Percentiles rank a stretch among this genome's conserved stretches.
phyloP scores from a whole-genome alignment of 2,113 vertebrate species.

The Amphilophus citrinellus region DNA sequence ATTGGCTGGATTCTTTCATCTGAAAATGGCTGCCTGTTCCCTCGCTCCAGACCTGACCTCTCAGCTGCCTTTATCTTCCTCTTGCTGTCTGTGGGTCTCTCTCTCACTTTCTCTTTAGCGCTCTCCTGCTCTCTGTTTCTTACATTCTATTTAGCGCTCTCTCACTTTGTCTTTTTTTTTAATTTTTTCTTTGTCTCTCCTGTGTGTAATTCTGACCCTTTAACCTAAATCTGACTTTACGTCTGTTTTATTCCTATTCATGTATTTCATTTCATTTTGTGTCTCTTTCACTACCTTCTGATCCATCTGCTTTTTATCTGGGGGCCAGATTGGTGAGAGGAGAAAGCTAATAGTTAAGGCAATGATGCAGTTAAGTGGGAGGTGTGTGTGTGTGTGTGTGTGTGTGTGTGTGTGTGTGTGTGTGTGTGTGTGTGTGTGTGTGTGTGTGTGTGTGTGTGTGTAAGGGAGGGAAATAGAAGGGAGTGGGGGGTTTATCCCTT shows the following conservation, averaged over 20 bases:
- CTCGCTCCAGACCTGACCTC: constrained; percentile 84
- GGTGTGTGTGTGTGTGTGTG: background rate
- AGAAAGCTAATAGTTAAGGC: constrained; percentile 44
- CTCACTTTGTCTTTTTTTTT: constrained; percentile 19
- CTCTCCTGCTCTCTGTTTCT: constrained; percentile 1
- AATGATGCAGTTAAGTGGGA: constrained; percentile 34
- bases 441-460: background rate
- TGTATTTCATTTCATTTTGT: constrained; percentile 33
- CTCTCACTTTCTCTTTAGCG: constrained; percentile 26
- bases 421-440: background rate
- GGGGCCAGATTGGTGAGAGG: constrained; percentile 21
- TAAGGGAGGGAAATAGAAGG: background rate
- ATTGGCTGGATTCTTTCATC: constrained; percentile 84
- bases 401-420: too few species aligned
- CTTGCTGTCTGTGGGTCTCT: constrained; percentile 1
- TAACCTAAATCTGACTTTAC: constrained; percentile 74
- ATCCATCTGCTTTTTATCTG: constrained; percentile 78
- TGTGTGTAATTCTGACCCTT: constrained; percentile 50
- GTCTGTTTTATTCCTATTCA: constrained; percentile 35
- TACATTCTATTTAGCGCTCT: constrained; percentile 11
- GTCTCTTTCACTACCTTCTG: constrained; percentile 35
- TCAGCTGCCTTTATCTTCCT: constrained; percentile 80
- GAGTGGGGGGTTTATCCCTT: constrained; percentile 7
- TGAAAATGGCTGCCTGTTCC: constrained; percentile 88
- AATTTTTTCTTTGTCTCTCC: constrained; percentile 12